Evolutionary conservation across 1,140 invertebrate species (phyloP).

Genomic region (Andricus grossulariae): DNA sequence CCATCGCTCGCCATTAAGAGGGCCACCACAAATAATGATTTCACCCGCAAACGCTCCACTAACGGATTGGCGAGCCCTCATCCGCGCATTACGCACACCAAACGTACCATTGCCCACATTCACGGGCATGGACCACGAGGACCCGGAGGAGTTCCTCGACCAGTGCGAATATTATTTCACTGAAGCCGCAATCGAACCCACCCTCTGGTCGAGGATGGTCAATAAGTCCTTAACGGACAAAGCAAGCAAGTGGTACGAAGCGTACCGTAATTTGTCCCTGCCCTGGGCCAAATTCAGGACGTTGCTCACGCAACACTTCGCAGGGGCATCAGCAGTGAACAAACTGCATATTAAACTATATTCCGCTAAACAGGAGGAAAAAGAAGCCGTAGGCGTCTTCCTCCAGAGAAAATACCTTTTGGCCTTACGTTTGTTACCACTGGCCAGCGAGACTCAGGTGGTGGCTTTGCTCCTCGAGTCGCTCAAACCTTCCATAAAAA

Average conservation of each 20-base stretch:
- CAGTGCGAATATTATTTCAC: no score
- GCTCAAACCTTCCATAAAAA: not conserved
- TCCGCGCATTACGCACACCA: no score
- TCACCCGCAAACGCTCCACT: no score
- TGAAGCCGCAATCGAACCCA: no score
- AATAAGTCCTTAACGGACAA: not conserved
- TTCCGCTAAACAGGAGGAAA: not conserved
- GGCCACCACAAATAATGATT: no score
- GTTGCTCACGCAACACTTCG: not conserved
- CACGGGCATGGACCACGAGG: no score
- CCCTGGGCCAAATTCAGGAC: not conserved
- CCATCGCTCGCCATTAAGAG: not conserved
- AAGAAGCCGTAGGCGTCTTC: not conserved
- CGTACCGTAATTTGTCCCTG: not conserved
- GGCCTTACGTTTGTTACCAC: not conserved
- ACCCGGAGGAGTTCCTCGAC: no score
- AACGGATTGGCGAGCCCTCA: no score
- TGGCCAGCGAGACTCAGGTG: not conserved
- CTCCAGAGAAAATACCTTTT: not conserved
- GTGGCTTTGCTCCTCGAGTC: not conserved
- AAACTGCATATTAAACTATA: not conserved
- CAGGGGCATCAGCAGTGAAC: not conserved
- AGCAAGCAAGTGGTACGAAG: not conserved
- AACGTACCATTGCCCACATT: no score
- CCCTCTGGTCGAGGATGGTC: not conserved